These are phyloP conservation scores for Cyprinodon brontotheroides DNA, from an alignment of 2,113 vertebrate genomes.

Conservation along the genomic window DNA sequence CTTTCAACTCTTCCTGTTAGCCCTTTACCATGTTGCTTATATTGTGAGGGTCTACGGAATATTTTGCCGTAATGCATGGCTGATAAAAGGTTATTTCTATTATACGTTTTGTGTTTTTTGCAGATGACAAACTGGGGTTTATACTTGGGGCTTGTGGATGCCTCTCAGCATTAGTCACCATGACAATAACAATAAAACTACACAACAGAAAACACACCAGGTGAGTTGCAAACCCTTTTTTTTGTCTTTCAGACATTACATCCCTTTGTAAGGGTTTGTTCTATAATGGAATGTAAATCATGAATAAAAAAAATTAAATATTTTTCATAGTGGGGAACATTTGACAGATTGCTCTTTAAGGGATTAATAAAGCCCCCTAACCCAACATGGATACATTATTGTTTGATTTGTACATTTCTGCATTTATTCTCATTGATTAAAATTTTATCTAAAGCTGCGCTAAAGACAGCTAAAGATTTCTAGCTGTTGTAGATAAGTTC, in stretches of 20 bases:
- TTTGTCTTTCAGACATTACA: neutral
- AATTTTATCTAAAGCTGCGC: too few relatives aligned
- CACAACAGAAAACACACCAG: constrained; percentile 53
- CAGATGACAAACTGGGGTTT: constrained; percentile 48
- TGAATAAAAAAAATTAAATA: neutral
- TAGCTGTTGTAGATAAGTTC: too few relatives aligned
- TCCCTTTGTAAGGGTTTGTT: neutral
- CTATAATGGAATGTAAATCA: neutral
- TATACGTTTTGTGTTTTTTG: neutral
- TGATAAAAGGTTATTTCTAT: neutral
- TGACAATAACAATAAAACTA: constrained; percentile 45
- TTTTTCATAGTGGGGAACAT: too few relatives aligned
- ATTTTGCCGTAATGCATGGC: neutral
- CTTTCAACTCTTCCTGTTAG: neutral
- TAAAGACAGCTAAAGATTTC: too few relatives aligned
- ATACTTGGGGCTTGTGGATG: constrained; percentile 39
- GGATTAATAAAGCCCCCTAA: too few relatives aligned
- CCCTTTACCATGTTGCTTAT: neutral
- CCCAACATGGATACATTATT: too few relatives aligned
- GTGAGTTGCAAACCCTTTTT: constrained; percentile 32
- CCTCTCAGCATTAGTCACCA: constrained; percentile 30
- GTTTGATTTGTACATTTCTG: too few relatives aligned
- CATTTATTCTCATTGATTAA: too few relatives aligned
- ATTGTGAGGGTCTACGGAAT: neutral
- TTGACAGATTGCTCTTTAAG: too few relatives aligned